Conservation (phyloP, 2,113 vertebrate genomes). For the Notechis scutatus region DNA sequence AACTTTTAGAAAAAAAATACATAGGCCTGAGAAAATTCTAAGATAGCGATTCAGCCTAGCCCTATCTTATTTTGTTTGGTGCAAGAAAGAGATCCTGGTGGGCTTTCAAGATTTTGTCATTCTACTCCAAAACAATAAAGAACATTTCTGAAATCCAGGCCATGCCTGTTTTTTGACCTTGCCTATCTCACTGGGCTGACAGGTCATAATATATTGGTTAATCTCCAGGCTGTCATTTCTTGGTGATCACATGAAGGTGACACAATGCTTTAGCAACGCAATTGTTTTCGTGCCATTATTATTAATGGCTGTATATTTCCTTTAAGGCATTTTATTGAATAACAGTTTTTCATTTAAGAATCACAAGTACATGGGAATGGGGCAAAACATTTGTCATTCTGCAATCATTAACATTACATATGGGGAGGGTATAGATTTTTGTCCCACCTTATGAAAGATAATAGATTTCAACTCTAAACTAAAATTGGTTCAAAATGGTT, state of each 20-base stretch:
- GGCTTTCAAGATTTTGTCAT: neutral
- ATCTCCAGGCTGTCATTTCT: neutral
- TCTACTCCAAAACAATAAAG: neutral
- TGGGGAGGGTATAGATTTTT: neutral
- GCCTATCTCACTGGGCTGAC: neutral
- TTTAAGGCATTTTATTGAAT: neutral
- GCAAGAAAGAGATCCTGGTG: neutral
- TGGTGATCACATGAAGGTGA: neutral
- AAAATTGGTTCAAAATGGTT: neutral
- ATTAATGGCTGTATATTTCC: neutral
- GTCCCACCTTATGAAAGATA: neutral
- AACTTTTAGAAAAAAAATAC: neutral
- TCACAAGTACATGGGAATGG: neutral
- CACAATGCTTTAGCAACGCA: neutral
- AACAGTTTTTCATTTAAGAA: neutral
- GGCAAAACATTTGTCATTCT: neutral
- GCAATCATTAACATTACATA: neutral
- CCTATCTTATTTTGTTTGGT: neutral
- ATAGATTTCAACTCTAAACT: neutral
- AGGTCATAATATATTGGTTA: neutral
- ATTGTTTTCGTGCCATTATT: neutral
- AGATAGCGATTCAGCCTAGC: neutral
- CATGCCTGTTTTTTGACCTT: neutral
- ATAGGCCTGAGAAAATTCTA: neutral
- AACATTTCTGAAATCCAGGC: neutral